Percentiles rank a stretch among this genome's conserved stretches.
These are phyloP conservation scores for Sinocyclocheilus anshuiensis DNA, from an alignment of 2,113 vertebrate species.

Conservation along the genomic window DNA sequence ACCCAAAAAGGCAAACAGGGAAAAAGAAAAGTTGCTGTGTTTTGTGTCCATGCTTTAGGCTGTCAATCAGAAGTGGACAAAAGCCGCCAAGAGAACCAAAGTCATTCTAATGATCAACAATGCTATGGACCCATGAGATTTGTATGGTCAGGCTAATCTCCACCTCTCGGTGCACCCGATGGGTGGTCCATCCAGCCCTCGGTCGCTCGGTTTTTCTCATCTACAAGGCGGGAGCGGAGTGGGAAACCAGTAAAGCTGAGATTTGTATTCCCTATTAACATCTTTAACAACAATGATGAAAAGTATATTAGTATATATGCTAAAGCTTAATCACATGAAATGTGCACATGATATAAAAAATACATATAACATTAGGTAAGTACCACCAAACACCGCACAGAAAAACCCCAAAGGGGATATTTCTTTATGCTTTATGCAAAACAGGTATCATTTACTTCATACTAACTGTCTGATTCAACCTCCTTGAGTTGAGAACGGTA, in stretches of 20 bases:
- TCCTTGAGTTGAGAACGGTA: not conserved
- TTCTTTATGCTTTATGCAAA: conserved; percentile 53
- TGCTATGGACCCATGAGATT: conserved; percentile 63
- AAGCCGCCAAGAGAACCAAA: conserved; percentile 60
- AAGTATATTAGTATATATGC: not conserved
- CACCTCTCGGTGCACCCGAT: conserved; percentile 67
- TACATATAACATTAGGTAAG: not conserved
- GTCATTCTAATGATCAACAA: conserved; percentile 73
- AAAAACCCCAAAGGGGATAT: conserved; percentile 44
- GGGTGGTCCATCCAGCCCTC: conserved; percentile 69
- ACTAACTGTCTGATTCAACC: conserved; percentile 19
- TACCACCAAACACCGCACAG: not conserved
- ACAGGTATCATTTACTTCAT: conserved; percentile 17
- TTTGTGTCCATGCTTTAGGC: conserved; percentile 53
- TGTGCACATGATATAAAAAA: not conserved
- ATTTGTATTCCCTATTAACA: not conserved
- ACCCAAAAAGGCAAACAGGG: conserved; percentile 28
- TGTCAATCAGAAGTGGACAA: conserved; percentile 72
- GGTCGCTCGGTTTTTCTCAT: conserved; percentile 12
- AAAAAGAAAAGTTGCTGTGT: conserved; percentile 36
- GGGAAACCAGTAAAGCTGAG: not conserved
- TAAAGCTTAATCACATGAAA: not conserved
- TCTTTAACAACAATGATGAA: not conserved
- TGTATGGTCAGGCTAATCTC: conserved; percentile 70
- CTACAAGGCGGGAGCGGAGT: not conserved